Percentiles rank a stretch among this genome's conserved stretches.
Evolutionary conservation across 2,888 invertebrate species (phyloP).

Genomic region (Glyphotaelius pellucidus): DNA sequence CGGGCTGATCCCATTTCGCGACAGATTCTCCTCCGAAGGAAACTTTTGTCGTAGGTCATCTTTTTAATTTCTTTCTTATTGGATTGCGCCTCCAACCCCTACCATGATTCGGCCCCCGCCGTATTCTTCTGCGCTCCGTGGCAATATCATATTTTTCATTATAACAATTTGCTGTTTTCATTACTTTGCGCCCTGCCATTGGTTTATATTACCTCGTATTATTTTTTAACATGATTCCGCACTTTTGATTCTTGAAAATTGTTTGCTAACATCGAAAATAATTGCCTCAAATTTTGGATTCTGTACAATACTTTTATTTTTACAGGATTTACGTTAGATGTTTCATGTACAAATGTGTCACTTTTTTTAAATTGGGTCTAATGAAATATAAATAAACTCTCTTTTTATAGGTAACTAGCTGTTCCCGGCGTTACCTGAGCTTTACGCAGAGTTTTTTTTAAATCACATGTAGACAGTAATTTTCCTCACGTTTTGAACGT

Average conservation of each 20-base stretch:
- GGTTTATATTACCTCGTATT: slow-evolving; percentile 25
- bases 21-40: slow-evolving; percentile 26
- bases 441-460: too few species aligned
- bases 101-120: slow-evolving; percentile 8
- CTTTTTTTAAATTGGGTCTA: neutral
- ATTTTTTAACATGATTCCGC: slow-evolving; percentile 3
- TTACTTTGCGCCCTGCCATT: slow-evolving; percentile 27
- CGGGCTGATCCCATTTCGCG: slow-evolving; percentile 35
- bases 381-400: neutral
- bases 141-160: slow-evolving; percentile 42
- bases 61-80: slow-evolving; percentile 64
- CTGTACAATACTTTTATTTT: neutral
- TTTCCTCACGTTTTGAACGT: too few species aligned
- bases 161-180: slow-evolving; percentile 49
- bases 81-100: slow-evolving; percentile 51
- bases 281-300: neutral
- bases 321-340: neutral
- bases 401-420: neutral
- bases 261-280: neutral
- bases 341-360: neutral
- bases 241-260: slow-evolving; percentile 5
- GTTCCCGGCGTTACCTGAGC: too few species aligned
- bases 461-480: too few species aligned
- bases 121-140: slow-evolving; percentile 10
- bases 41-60: slow-evolving; percentile 63